Evolutionary conservation across 2,797 vertebrate species (phyloP).

Genomic region (Odontamblyopus rebecca): DNA sequence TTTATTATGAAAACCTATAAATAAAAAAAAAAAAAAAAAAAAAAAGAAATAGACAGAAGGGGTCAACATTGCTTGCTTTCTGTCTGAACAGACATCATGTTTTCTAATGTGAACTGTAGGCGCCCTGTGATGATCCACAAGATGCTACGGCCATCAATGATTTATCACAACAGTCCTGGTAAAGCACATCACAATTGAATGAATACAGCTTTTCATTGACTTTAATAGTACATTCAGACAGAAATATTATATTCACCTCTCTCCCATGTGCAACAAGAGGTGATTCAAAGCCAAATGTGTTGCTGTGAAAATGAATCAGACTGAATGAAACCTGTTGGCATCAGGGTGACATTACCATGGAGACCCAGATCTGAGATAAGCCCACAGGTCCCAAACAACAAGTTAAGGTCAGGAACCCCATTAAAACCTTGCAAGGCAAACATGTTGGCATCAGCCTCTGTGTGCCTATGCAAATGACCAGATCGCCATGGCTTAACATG

Average conservation of each 20-base stretch:
- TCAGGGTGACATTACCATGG: slow-evolving; percentile 41
- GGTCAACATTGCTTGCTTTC: too few species aligned
- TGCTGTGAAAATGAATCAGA: slow-evolving; percentile 12
- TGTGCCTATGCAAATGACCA: slow-evolving; percentile 33
- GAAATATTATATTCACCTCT: slow-evolving; percentile 18
- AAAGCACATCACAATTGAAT: slow-evolving; percentile 39
- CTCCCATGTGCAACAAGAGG: slow-evolving; percentile 28
- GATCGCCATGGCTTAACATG: slow-evolving; percentile 28
- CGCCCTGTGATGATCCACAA: slow-evolving; percentile 42
- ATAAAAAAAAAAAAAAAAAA: too few species aligned
- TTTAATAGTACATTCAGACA: slow-evolving; percentile 38
- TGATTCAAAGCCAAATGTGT: slow-evolving; percentile 39
- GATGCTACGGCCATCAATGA: slow-evolving; percentile 50
- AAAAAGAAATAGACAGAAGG: too few species aligned
- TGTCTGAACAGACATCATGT: not conserved
- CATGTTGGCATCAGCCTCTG: slow-evolving; percentile 9
- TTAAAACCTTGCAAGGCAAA: slow-evolving; percentile 51
- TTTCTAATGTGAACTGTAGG: slow-evolving; percentile 54
- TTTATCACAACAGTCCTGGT: slow-evolving; percentile 62
- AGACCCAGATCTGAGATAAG: slow-evolving; percentile 48
- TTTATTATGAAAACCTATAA: too few species aligned
- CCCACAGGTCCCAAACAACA: slow-evolving; percentile 49
- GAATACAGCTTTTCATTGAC: slow-evolving; percentile 35
- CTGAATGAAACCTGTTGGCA: slow-evolving; percentile 39
- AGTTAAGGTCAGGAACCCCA: slow-evolving; percentile 48